Percentiles rank a stretch among this genome's conserved stretches.
Evolutionary conservation across 2,113 vertebrate species (phyloP).

Genomic region (Muscicapa adusta): DNA sequence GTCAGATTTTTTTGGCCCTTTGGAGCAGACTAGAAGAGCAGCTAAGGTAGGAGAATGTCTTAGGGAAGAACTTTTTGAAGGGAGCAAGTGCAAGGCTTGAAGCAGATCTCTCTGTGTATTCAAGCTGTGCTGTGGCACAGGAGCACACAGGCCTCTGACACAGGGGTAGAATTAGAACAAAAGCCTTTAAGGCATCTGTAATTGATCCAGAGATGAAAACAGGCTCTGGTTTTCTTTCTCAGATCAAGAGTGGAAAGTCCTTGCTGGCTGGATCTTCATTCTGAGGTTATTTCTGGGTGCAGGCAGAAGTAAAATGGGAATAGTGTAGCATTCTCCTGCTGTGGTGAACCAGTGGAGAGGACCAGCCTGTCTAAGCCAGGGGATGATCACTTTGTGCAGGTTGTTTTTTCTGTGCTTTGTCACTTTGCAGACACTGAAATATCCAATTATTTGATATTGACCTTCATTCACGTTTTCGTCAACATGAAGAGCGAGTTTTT

Average conservation of each 20-base stretch:
- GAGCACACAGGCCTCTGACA: neutral
- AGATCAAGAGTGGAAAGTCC: neutral
- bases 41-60: no score
- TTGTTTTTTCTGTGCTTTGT: neutral
- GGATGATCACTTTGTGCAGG: neutral
- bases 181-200: neutral
- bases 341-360: neutral
- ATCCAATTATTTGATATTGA: neutral
- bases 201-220: neutral
- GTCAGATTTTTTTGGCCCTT: neutral
- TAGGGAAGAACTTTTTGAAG: neutral
- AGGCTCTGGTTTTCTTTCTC: neutral
- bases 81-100: neutral
- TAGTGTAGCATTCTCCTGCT: no score
- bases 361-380: neutral
- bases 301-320: neutral
- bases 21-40: neutral
- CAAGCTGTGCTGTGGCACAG: neutral
- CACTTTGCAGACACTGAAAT: neutral
- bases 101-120: neutral
- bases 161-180: neutral
- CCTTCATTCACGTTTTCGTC: neutral
- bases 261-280: neutral
- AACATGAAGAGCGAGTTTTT: neutral
- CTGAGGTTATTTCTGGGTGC: neutral